Conservation (phyloP, 1,140 invertebrate species). For the Choristoneura fumiferana region DNA sequence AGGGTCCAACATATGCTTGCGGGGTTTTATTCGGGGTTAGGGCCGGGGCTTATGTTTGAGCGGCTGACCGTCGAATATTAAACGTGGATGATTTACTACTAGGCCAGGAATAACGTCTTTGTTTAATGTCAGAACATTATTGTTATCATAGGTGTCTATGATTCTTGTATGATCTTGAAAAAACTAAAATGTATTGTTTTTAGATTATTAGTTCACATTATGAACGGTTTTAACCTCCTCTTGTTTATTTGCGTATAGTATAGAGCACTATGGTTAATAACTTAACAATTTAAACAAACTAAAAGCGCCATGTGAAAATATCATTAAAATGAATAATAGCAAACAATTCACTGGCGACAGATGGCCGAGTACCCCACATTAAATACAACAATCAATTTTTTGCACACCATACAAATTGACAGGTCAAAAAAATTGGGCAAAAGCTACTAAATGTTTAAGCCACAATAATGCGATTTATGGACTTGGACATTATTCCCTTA, state of each 20-base stretch:
- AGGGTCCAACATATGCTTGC: conserved; percentile 46
- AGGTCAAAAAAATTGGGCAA: conserved; percentile 6
- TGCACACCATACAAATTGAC: conserved; percentile 12
- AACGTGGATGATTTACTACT: too few species aligned
- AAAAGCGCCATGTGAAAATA: conserved; percentile 3
- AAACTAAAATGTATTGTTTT: too few species aligned
- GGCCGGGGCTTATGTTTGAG: background rate
- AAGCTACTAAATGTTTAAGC: conserved; percentile 5
- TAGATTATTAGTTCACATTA: too few species aligned
- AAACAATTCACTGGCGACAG: conserved; percentile 2
- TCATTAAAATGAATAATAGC: background rate
- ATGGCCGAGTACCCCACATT: conserved; percentile 13
- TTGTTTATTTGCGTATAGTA: too few species aligned
- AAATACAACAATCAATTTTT: conserved; percentile 9
- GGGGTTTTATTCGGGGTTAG: conserved; percentile 45
- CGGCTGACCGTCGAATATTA: background rate
- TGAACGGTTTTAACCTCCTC: too few species aligned
- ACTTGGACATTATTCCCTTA: background rate
- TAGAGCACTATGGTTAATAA: background rate
- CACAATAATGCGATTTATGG: conserved; percentile 17
- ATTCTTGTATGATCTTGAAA: too few species aligned
- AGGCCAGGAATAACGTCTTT: too few species aligned
- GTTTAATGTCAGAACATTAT: too few species aligned
- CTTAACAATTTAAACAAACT: conserved; percentile 25
- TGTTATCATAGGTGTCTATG: too few species aligned